Evolutionary conservation across 2,797 vertebrate species (phyloP), one percentile per base, ranked within the genome.

Genomic region (Clarias platycephalus): DNA sequence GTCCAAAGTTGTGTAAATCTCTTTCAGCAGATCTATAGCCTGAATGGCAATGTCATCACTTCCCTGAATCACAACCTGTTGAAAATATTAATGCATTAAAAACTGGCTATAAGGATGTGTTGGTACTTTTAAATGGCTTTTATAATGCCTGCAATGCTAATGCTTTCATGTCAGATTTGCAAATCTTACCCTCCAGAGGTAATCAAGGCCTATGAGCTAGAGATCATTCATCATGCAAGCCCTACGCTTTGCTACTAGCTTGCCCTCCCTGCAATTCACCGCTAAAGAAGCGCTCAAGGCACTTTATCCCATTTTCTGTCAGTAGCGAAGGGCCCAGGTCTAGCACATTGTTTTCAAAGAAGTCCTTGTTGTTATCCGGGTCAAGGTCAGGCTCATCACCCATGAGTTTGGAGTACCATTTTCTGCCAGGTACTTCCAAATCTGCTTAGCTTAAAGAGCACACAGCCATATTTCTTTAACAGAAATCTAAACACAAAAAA

Each of bases 361-460:
- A 99, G 94, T 99, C 98, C 93, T 98, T 99, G 93, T 99, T 99
- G 93, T 99, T 99, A 93, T 68, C 98, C 84, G 98, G 98, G 91
- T 99, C 98, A 89, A 99, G 95, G 92, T 99, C 98, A 84, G 98
- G 98, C 92, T 99, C 98, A 88, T 99, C 98, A 13, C 98, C 98
- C 98, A 99, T 99, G 88, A 99, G 94, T 91, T 99, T 99, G 88
- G 98, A 99, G 96, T 99, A 99, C 98, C 98, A 99, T 99, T 99
- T 94, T 99, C 98, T 80, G 98, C 98, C 94, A 99, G 95, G 94
- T 97, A 98, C 92, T 98, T 99, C 98, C 98, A 99, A 92, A 99
- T 99, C 94, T 99, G 98, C 92, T 99, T 99, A 90, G 98, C 98
- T 92, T 99, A 97, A 86, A 98, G 98, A 85, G 98, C 98, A 90